A percentile compares a stretch with the other conserved stretches of the same genome.
These are phyloP conservation scores for Ecdyonurus torrentis DNA, from an alignment of 2,888 invertebrate genomes.

Conservation along the genomic window DNA sequence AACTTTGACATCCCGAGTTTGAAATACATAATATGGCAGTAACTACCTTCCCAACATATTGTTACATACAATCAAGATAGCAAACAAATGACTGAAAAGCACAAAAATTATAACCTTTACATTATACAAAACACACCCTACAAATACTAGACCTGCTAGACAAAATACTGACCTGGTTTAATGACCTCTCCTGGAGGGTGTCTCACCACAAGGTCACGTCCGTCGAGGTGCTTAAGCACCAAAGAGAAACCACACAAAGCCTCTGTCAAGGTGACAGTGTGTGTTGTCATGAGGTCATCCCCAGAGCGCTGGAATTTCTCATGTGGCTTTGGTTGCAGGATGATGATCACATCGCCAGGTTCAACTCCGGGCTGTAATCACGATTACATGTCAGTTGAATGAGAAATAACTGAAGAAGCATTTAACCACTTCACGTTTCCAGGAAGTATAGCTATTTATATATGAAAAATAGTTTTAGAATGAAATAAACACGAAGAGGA, in stretches of 20 bases:
- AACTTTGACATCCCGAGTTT: no score
- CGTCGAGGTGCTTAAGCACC: constrained; percentile 77
- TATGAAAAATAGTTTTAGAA: no score
- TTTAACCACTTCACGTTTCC: no score
- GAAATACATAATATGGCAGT: no score
- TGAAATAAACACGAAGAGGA: no score
- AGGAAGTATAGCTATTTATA: no score
- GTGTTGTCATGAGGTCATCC: constrained; percentile 54
- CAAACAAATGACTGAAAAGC: no score
- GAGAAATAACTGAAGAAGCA: no score
- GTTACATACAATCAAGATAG: no score
- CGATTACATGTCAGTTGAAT: constrained; percentile 2
- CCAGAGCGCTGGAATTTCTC: constrained; percentile 59
- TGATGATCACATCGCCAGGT: constrained; percentile 77
- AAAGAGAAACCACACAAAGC: constrained; percentile 81
- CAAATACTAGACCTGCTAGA: neutral
- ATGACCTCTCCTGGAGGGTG: constrained; percentile 67
- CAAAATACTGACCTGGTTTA: constrained; percentile 41
- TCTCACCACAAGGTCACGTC: constrained; percentile 60
- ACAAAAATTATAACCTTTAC: no score
- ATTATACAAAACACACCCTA: no score
- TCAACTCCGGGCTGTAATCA: constrained; percentile 53
- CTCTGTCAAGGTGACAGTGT: constrained; percentile 65
- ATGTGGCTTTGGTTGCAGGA: constrained; percentile 67
- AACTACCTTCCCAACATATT: no score